Evolutionary conservation across 2,797 vertebrate genomes (phyloP), one percentile per base, ranked within the genome.

Genomic region (Pipistrellus kuhlii): DNA sequence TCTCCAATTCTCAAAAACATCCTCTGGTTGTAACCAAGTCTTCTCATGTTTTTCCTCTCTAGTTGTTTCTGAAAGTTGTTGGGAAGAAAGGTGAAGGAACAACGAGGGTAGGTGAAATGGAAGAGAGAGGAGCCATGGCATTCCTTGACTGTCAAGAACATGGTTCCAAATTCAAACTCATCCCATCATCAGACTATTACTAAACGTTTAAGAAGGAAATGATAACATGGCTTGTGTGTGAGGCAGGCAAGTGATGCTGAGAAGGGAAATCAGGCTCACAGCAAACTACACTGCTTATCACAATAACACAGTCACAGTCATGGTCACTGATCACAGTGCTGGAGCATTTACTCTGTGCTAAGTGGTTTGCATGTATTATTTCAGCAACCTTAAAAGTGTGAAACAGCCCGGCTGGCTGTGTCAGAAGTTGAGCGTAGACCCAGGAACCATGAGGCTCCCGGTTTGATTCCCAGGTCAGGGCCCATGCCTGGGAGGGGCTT

Each of bases 1-100:
- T 69, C 18, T 17, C 17, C 35, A 48, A 72, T 82, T 32, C 53
- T 93, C 41, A 48, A 68, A 87, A 38, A 55, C 9, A 32, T 76
- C 53, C 30, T 89, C 51, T 78, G 3, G 69, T 64, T 72, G 3
- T 69, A 57, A 32, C 35, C n/a, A 27, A 23, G 13, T 53, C 57
- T 81, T 44, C 23, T 92, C 51, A 59, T 17, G 88, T 25, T 88
- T 94, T 44, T 41, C 66, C 85, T 69, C 78, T 85, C 72, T 30
- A 12, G n/a, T 66, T 73, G 7, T 88, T 92, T 69, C 87, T 82
- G 72, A 14, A 83, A 93, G 38, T 32, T 57, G 38, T 32, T 57
- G 35, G 35, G 38, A 80, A 84, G 55, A 81, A 77, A 78, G 72
- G 20, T 73, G 66, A 84, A 68, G 64, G 35, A 73, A 57, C 6